Evolutionary conservation across 1,140 invertebrate genomes (phyloP).

Genomic region (Drosophila dunni): DNA sequence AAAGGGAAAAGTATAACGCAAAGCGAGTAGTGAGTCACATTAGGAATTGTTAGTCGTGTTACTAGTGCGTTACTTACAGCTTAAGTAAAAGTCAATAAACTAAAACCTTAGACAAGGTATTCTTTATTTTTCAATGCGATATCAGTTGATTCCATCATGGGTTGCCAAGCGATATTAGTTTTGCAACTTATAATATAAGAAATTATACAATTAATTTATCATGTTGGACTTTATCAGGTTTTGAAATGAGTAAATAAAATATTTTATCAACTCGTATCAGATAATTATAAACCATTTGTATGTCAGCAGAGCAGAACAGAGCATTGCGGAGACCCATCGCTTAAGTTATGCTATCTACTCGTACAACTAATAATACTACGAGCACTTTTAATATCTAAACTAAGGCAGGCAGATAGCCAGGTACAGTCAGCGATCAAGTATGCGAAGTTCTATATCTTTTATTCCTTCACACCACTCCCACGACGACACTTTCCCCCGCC

Average conservation of each 20-base stretch:
- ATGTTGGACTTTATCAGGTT: constrained; percentile 26
- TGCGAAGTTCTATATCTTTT: background rate
- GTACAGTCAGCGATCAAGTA: constrained; percentile 12
- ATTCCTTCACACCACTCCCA: background rate
- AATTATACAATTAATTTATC: constrained; percentile 35
- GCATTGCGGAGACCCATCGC: constrained; percentile 19
- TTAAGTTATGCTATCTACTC: constrained; percentile 36
- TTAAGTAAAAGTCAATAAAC: background rate
- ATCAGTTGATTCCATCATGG: background rate
- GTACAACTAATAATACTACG: constrained; percentile 1
- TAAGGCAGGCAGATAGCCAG: constrained; percentile 19
- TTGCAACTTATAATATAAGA: constrained; percentile 5
- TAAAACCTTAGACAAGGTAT: background rate
- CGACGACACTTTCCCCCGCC: constrained; percentile 5
- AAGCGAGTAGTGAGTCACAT: background rate
- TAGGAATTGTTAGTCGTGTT: background rate
- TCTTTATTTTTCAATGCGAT: background rate
- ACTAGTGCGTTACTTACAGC: background rate
- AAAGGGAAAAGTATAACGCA: background rate
- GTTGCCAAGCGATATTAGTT: constrained; percentile 19
- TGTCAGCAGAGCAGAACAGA: constrained; percentile 22
- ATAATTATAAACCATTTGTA: constrained; percentile 36
- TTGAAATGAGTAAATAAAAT: constrained; percentile 1
- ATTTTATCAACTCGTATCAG: constrained; percentile 42
- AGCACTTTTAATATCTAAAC: constrained; percentile 36